These are phyloP conservation scores for Cryptocephalus moraei DNA, from an alignment of 2,888 invertebrate genomes.

Conservation along the genomic window DNA sequence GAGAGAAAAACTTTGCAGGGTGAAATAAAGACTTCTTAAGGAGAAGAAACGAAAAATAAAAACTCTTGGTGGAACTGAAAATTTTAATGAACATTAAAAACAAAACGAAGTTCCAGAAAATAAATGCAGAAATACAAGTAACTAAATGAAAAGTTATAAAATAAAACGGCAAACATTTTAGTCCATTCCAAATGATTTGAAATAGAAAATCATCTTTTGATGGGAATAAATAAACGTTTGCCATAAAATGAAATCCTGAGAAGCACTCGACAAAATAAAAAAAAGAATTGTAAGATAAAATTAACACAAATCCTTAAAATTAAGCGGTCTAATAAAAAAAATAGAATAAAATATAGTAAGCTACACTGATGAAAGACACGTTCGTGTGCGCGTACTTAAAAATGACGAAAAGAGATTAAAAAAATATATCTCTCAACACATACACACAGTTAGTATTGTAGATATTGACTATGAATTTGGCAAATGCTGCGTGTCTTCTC, in stretches of 20 bases:
- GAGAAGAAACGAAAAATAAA: too few species aligned
- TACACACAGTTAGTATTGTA: conserved; percentile 38
- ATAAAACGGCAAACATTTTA: conserved; percentile 27
- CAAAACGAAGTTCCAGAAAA: too few species aligned
- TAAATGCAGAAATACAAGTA: conserved; percentile 3
- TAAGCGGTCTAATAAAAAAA: conserved; percentile 6
- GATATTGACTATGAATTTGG: conserved; percentile 61
- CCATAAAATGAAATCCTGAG: conserved; percentile 13
- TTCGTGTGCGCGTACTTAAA: conserved; percentile 28
- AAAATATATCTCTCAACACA: conserved; percentile 43
- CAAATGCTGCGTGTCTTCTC: conserved; percentile 36
- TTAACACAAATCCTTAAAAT: conserved; percentile 5
- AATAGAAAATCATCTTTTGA: conserved; percentile 4
- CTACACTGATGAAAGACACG: conserved; percentile 22
- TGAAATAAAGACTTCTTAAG: too few species aligned
- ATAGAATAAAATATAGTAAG: conserved; percentile 2
- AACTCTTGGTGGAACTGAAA: too few species aligned
- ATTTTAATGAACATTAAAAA: too few species aligned
- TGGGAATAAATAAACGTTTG: conserved; percentile 2
- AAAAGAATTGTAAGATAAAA: conserved; percentile 11
- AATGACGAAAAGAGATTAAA: conserved; percentile 26
- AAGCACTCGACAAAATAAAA: conserved; percentile 13
- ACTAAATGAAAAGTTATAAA: conserved; percentile 21
- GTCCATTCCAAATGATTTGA: conserved; percentile 24
- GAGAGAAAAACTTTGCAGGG: too few species aligned